phyloP scores from a whole-genome alignment of 2,797 vertebrate species.

The Salarias fasciatus region DNA sequence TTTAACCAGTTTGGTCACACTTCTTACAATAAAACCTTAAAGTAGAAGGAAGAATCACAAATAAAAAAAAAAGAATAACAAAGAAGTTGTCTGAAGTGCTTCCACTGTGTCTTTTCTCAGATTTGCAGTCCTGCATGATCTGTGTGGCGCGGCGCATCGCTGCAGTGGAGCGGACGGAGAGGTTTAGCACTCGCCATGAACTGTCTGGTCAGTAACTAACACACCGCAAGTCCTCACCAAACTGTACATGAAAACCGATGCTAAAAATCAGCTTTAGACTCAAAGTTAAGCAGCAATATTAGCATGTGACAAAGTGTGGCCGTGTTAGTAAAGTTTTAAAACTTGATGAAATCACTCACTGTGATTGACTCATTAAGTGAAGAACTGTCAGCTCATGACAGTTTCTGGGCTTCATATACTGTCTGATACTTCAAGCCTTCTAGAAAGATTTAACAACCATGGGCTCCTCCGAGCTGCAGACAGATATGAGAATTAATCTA shows the following conservation, averaged over 20 bases:
- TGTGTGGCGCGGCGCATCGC: conserved; percentile 94
- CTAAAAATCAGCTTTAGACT: neutral
- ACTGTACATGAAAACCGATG: neutral
- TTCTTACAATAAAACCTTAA: neutral
- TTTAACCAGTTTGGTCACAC: neutral
- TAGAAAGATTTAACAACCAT: neutral
- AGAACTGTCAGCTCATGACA: neutral
- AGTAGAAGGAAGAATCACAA: neutral
- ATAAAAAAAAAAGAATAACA: no score
- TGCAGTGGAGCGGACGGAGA: conserved; percentile 91
- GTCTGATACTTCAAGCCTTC: neutral
- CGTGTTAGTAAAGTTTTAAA: neutral
- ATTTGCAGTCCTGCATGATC: conserved; percentile 99
- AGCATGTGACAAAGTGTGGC: neutral
- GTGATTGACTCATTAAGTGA: neutral
- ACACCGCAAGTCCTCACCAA: neutral
- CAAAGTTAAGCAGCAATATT: neutral
- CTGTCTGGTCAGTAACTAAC: conserved; percentile 87
- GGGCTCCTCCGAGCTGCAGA: neutral
- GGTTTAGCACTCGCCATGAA: conserved; percentile 96
- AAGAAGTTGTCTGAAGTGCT: neutral
- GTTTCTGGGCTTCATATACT: neutral
- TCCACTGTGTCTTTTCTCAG: conserved; percentile 70
- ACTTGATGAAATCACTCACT: neutral
- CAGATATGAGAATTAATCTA: neutral